Conservation (phyloP, 2,113 vertebrate species). For the Isurus oxyrinchus region DNA sequence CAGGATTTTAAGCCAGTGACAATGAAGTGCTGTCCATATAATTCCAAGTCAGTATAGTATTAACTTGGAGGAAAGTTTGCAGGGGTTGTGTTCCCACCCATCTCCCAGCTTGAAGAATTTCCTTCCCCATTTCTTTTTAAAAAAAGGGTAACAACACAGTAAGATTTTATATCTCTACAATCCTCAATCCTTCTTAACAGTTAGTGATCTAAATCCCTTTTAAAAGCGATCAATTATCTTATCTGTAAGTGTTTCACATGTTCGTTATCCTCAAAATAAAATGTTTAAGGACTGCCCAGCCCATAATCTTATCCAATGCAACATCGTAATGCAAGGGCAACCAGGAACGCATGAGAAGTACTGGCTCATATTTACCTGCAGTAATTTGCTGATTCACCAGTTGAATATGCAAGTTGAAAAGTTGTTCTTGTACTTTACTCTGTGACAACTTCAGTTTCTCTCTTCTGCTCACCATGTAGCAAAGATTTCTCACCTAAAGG, state of each 20-base stretch:
- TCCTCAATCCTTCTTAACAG: background rate
- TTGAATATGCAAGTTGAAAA: constrained; percentile 86
- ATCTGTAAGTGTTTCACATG: background rate
- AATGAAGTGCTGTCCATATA: background rate
- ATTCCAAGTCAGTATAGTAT: background rate
- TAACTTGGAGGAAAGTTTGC: no score
- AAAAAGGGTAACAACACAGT: background rate
- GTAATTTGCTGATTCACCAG: constrained; percentile 78
- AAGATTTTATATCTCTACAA: background rate
- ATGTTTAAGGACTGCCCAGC: background rate
- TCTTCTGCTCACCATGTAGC: constrained; percentile 98
- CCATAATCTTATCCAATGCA: background rate
- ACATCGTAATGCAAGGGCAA: background rate
- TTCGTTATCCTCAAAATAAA: background rate
- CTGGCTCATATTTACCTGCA: constrained; percentile 55
- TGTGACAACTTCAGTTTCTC: constrained; percentile 93
- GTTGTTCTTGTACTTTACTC: constrained; percentile 88
- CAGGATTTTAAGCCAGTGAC: background rate
- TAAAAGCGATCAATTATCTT: background rate
- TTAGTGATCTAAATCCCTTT: no score
- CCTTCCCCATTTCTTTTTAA: background rate
- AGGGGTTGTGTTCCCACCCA: background rate
- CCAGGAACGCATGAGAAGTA: background rate
- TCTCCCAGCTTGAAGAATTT: background rate
- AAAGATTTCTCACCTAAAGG: constrained; percentile 86